Conservation (phyloP, 2,888 invertebrate species). For the Orthosia incerta region DNA sequence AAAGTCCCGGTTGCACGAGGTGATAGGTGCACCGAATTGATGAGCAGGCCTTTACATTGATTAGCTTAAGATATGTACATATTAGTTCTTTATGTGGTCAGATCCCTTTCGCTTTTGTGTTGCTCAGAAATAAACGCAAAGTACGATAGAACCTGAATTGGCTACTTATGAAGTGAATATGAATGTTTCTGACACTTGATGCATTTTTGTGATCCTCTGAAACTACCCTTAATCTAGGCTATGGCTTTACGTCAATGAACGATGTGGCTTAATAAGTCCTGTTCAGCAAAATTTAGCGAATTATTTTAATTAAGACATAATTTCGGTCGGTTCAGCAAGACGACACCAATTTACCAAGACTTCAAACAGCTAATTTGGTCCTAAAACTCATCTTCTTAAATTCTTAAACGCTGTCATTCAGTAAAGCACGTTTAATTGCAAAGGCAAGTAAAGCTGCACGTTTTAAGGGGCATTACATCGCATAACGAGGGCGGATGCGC, state of each 20-base stretch:
- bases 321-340: neutral
- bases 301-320: neutral
- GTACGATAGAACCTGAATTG: neutral
- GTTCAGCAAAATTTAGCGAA: neutral
- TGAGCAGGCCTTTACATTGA: conserved; percentile 70
- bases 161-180: neutral
- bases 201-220: neutral
- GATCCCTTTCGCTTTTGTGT: conserved; percentile 11
- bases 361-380: conserved; percentile 17
- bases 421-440: conserved; percentile 64
- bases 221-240: neutral
- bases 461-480: conserved; percentile 63
- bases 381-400: conserved; percentile 35
- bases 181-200: neutral
- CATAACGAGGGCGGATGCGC: conserved; percentile 77
- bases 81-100: conserved; percentile 28
- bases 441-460: conserved; percentile 59
- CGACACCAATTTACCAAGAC: conserved; percentile 2
- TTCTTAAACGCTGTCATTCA: conserved; percentile 56
- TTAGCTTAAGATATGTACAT: conserved; percentile 61
- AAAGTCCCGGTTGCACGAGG: conserved; percentile 80
- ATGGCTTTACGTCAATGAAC: neutral
- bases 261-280: neutral
- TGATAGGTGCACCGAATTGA: conserved; percentile 79
- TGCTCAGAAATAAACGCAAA: neutral